phyloP scores from a whole-genome alignment of 2,113 vertebrate species.

The Chascanopsetta lugubris region DNA sequence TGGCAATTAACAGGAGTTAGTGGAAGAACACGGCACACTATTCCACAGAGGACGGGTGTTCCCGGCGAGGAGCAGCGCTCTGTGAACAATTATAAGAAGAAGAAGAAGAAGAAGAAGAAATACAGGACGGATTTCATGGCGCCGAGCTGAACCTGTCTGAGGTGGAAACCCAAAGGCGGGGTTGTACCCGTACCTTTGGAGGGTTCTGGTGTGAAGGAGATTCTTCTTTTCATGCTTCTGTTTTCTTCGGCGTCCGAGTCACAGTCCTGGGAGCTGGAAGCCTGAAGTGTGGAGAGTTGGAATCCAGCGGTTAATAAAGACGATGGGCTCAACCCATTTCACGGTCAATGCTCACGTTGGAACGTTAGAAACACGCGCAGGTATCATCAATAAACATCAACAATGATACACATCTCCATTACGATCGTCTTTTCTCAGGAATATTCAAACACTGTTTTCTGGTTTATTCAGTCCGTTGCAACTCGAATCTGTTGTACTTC shows the following conservation, averaged over 20 bases:
- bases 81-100: conserved; percentile 60
- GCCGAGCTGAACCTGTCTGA: neutral
- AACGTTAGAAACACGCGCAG: too few species aligned
- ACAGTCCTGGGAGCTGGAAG: conserved; percentile 65
- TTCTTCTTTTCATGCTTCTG: conserved; percentile 86
- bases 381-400: too few species aligned
- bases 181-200: conserved; percentile 85
- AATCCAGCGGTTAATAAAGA: neutral
- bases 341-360: too few species aligned
- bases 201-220: conserved; percentile 90
- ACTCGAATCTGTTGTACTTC: too few species aligned
- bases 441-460: too few species aligned
- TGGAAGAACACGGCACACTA: conserved; percentile 42
- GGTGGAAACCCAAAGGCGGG: too few species aligned
- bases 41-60: conserved; percentile 28
- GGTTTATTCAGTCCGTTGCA: too few species aligned
- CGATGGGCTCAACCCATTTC: neutral
- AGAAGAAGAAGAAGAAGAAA: too few species aligned
- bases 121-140: too few species aligned
- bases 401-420: too few species aligned
- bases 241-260: conserved; percentile 86
- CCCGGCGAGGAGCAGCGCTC: conserved; percentile 15
- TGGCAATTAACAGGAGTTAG: conserved; percentile 60
- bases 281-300: conserved; percentile 44
- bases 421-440: too few species aligned